These are phyloP conservation scores for Sorex fumeus DNA, from an alignment of 2,113 vertebrate genomes.

Conservation along the genomic window DNA sequence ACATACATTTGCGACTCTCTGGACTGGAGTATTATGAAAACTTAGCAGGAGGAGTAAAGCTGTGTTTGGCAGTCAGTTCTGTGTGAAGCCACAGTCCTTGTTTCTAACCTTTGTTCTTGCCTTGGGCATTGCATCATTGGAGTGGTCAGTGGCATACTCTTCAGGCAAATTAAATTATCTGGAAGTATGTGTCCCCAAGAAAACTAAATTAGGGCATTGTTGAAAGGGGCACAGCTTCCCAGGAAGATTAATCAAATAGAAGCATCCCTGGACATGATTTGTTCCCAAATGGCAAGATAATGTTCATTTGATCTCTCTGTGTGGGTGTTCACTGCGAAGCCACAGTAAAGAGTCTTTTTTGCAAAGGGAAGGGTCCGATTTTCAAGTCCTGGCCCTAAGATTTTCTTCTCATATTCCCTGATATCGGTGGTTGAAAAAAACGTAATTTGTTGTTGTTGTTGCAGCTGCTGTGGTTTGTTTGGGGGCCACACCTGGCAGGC, in stretches of 20 bases:
- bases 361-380: not conserved
- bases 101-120: not conserved
- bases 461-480: no score
- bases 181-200: slow-evolving; percentile 52
- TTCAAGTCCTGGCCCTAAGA: not conserved
- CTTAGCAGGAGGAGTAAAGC: not conserved
- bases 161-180: slow-evolving; percentile 54
- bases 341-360: slow-evolving; percentile 16
- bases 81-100: not conserved
- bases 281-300: not conserved
- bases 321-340: slow-evolving; percentile 22
- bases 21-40: not conserved
- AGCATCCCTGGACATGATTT: slow-evolving; percentile 35
- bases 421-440: slow-evolving; percentile 12
- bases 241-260: slow-evolving; percentile 54
- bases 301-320: slow-evolving; percentile 15
- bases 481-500: no score
- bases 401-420: slow-evolving; percentile 7
- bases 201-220: slow-evolving; percentile 61
- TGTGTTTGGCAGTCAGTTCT: not conserved
- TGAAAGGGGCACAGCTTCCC: slow-evolving; percentile 22
- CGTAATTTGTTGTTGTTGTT: not conserved
- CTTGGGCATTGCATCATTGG: not conserved
- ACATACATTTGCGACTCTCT: no score
- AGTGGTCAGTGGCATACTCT: not conserved